Evolutionary conservation across 92 coral and sea anemone species (phyloP), one percentile per base, ranked within the genome.

Genomic region (Phenganax subtilis): DNA sequence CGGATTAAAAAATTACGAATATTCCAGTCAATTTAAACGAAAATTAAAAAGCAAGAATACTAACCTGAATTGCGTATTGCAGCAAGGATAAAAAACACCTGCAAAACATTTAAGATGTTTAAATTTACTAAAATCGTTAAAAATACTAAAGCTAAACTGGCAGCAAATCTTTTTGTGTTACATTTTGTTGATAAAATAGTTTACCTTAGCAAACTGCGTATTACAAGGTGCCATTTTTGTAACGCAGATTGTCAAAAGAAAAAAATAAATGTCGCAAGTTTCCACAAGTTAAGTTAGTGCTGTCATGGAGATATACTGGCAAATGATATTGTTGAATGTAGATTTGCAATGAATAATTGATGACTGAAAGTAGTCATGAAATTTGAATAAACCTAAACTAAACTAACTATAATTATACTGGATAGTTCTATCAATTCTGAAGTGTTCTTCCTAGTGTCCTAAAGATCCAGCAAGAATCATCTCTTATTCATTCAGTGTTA

Each of bases 241-340:
- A 61, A 61, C n/a, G 67, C 14, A 6, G 27, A 5, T 28, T 61
- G 28, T 15, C 67, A 25, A 12, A 61, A 17, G 27, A 6, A 61
- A 0, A 8, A 12, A 61, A 5, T 61, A 14, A 17, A 61, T 61
- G 25, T 74, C 54, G 31, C 7, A 54, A 47, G 8, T 16, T 25
- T 7, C 44, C 81, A 25, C 51, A 60, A 57, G 58, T 59, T 3
- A 37, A 5, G 47, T 37, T 11, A 8, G 10, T 31, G 44, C 8
- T 76, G 81, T 30, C 81, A 76, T 76, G 81, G 65, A 60, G 81
- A 76, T 51, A 56, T 56, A 20, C 27, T 7, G 72, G 81, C 58
- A 51, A 57, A 76, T 62, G 57, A 57, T 12, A 57, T 30, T 52
- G 29, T 57, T 37, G 57, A 57, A 60, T 57, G 20, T 44, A 12